A percentile compares a stretch with the other conserved stretches of the same genome.
Evolutionary conservation across 2,888 invertebrate species (phyloP).

Genomic region (Frankliniella fusca): DNA sequence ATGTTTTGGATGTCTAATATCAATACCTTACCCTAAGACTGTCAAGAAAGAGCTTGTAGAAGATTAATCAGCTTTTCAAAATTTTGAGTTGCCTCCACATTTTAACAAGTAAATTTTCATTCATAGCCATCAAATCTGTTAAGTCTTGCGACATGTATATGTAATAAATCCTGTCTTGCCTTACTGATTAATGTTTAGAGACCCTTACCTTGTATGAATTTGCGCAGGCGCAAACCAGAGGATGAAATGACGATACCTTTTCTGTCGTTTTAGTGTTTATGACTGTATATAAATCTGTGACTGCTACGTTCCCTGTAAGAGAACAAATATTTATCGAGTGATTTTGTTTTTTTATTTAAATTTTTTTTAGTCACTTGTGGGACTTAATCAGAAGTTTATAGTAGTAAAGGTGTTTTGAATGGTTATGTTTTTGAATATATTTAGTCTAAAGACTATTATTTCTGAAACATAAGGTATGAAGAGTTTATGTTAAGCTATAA

Average conservation of each 20-base stretch:
- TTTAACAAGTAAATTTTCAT: background rate
- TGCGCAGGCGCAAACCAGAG: constrained; percentile 5
- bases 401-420: background rate
- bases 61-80: too few relatives aligned
- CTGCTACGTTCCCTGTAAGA: constrained; percentile 19
- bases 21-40: background rate
- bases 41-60: background rate
- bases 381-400: background rate
- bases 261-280: constrained; percentile 9
- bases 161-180: constrained; percentile 5
- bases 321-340: background rate
- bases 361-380: background rate
- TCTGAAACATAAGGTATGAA: background rate
- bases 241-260: background rate
- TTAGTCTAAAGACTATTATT: constrained; percentile 8
- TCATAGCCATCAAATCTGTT: background rate
- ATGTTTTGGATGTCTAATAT: background rate
- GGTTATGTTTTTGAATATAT: background rate
- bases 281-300: constrained; percentile 1
- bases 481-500: background rate
- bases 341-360: background rate
- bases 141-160: background rate
- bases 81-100: background rate
- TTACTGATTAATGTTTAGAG: constrained; percentile 7
- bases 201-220: background rate